Percentiles rank a stretch among this genome's conserved stretches.
Conservation (phyloP, 2,113 vertebrate species). For the Protobothrops flavoviridis region DNA sequence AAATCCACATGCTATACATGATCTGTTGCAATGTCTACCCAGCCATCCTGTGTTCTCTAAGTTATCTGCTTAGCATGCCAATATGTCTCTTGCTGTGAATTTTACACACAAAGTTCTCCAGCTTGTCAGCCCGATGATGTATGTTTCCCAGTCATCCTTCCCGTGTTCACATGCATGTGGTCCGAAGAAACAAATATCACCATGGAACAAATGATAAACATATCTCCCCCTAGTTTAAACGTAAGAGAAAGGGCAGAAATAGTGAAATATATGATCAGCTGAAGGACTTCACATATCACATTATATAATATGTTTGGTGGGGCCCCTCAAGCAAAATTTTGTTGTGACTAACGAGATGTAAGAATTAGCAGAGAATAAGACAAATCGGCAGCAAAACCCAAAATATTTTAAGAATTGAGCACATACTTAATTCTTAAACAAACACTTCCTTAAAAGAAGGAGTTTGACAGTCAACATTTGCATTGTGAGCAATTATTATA, state of each 20-base stretch:
- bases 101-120: background rate
- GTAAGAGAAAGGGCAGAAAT: background rate
- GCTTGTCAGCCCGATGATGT: background rate
- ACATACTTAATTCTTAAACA: background rate
- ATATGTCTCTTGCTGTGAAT: background rate
- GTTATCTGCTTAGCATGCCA: background rate
- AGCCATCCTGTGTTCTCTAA: background rate
- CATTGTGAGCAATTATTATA: background rate
- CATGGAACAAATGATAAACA: background rate
- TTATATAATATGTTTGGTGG: background rate
- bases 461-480: background rate
- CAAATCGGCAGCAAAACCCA: background rate
- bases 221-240: background rate
- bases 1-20: background rate
- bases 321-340: background rate
- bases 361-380: background rate
- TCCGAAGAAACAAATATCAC: background rate
- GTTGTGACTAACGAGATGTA: background rate
- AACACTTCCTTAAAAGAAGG: background rate
- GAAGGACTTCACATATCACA: background rate
- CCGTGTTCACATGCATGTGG: background rate
- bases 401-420: background rate
- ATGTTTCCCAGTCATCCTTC: background rate
- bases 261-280: background rate
- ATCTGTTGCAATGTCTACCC: background rate